Conservation (phyloP, 2,888 invertebrate species). For the Copidosoma aretas region DNA sequence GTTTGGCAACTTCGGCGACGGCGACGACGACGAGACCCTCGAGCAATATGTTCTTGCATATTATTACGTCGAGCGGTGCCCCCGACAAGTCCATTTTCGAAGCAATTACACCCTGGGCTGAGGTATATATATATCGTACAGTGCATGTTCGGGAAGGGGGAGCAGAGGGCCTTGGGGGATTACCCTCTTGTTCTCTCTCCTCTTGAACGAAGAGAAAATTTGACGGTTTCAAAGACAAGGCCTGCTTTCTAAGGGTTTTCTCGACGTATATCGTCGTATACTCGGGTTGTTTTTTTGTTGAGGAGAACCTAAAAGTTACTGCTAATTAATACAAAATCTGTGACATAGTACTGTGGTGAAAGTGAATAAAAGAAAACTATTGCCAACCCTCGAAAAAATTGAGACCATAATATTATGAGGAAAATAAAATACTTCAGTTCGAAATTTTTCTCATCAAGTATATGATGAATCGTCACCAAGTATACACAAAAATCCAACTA, state of each 20-base stretch:
- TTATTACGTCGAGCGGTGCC: constrained; percentile 35
- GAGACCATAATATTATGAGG: too few relatives aligned
- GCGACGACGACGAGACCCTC: constrained; percentile 3
- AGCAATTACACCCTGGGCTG: constrained; percentile 35
- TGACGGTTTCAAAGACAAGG: constrained; percentile 14
- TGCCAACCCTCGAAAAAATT: too few relatives aligned
- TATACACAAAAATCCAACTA: too few relatives aligned
- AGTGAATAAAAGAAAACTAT: too few relatives aligned
- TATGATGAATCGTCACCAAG: too few relatives aligned
- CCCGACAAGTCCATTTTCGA: constrained; percentile 39
- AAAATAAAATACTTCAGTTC: too few relatives aligned
- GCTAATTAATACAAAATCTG: too few relatives aligned
- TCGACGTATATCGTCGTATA: too few relatives aligned
- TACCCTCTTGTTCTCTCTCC: neutral
- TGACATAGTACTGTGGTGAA: too few relatives aligned
- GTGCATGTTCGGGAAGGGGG: neutral
- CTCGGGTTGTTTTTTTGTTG: too few relatives aligned
- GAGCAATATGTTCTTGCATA: constrained; percentile 41
- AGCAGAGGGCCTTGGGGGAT: constrained; percentile 5
- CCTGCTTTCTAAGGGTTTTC: neutral
- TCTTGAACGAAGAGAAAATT: neutral
- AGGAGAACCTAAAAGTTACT: too few relatives aligned
- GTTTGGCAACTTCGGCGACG: constrained; percentile 34
- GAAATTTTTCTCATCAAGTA: too few relatives aligned
- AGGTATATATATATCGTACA: neutral